Evolutionary conservation across 2,113 vertebrate species (phyloP), one percentile per base, ranked within the genome.

Genomic region (Archocentrus centrarchus): DNA sequence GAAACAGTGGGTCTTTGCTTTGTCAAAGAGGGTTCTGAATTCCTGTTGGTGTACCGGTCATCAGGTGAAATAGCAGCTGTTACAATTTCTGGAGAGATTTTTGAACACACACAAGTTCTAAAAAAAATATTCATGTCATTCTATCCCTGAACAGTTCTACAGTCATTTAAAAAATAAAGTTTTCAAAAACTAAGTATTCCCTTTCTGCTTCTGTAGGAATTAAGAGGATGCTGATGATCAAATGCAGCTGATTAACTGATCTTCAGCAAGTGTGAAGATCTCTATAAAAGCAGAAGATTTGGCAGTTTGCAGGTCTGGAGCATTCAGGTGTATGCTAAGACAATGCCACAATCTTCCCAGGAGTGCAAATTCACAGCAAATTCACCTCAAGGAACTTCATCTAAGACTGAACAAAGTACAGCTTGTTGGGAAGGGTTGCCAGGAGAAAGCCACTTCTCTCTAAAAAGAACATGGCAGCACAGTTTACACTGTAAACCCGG

Each of bases 71-170:
- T 22, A 22, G 18, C 18, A 6, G 39, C 27, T 70, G 55, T 47
- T 59, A 32, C 20, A 22, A 11, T 37, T 62, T 32, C 50, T 18
- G 6, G 5, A 53, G 44, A 47, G 13, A 53, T 7, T 73, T 73
- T 18, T 73, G 66, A 53, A 73, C 6, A 73, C 3, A 18, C 50
- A 5, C 1, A 15, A 32, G 24, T 30, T 24, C 17, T 6, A 17
- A 53, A 73, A 53, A 70, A 53, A 70, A 70, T 70, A 17, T 70
- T 70, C 22, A 18, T 70, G 64, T 24, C 64, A 11, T 47, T 68
- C 41, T 68, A 68, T 14, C 41, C 3, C 41, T 14, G 18, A 3
- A 11, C 20, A 39, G 18, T n/a, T 63, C 32, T 13, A n/a, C 18
- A 37, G 32, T 32, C 10, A 37, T 62, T 7, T 59, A 30, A 59